A percentile compares a stretch with the other conserved stretches of the same genome.
Conservation (phyloP, 2,888 invertebrate species). For the Pediacus dermestoides region DNA sequence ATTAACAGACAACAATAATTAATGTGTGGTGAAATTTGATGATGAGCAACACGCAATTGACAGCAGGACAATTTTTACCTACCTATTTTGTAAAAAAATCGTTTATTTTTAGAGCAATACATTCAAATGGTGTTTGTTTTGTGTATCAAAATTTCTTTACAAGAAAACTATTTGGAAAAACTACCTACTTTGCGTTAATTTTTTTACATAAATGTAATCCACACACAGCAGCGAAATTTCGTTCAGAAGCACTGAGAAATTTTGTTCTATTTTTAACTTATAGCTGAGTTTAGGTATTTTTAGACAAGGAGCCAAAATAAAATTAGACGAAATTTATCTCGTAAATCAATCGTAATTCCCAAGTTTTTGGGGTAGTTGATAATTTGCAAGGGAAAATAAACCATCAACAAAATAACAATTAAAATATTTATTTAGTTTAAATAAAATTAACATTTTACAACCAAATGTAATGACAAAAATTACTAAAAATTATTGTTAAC, state of each 20-base stretch:
- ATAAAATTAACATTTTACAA: constrained; percentile 21
- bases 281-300: constrained; percentile 39
- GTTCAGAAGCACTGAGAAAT: constrained; percentile 38
- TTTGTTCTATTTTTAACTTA: constrained; percentile 40
- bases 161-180: no score
- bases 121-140: no score
- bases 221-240: constrained; percentile 43
- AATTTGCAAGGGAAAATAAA: constrained; percentile 8
- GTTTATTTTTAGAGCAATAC: no score
- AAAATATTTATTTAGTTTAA: constrained; percentile 26
- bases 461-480: constrained; percentile 17
- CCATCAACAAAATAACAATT: constrained; percentile 17
- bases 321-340: constrained; percentile 33
- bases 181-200: constrained; percentile 25
- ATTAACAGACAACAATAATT: no score
- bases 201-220: constrained; percentile 33
- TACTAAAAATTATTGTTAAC: constrained; percentile 22
- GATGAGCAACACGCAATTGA: no score
- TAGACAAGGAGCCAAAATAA: constrained; percentile 41
- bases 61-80: no score
- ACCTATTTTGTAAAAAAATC: no score
- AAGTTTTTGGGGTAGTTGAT: background rate
- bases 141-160: no score
- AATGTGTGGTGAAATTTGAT: no score
- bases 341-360: constrained; percentile 4